Base-by-base conservation (phyloP, 2,797 vertebrate species). In the Acipenser transmontanus region DNA sequence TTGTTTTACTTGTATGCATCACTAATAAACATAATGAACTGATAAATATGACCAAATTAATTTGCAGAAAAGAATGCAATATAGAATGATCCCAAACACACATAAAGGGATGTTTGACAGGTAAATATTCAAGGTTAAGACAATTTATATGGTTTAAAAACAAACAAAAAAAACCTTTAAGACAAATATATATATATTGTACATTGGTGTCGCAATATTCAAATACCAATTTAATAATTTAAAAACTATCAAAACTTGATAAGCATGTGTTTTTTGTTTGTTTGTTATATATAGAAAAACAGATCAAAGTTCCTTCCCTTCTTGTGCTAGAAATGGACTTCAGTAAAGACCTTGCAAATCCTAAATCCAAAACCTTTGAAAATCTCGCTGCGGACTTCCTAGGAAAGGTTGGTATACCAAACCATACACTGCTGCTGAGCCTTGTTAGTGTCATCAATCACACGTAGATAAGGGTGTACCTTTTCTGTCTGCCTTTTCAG, bases 221-320 rank as follows among this genome's bases (percentile, higher is more conserved):
- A 48, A 3, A 50, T 49, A 14, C 50, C 13, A 17, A 63, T 17
- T 49, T n/a, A 62, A 8, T 48, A 6, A 62, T 17, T 49, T 49
- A 9, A 14, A 7, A 63, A 49, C 7, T 49, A 50, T 9, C 11
- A 52, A 59, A 11, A 34, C 54, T 57, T 11, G 50, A 72, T 51
- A 72, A 9, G 65, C 50, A 5, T 71, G 57, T 4, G 34, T 34
- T 69, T 60, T 9, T 8, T 66, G 59, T 70, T 57, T n/a, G 7
- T 63, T 14, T 65, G 1, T 70, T 74, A 13, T 69, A 51, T 76
- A 7, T 68, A 92, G 90, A 76, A 63, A 78, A 87, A 69, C 82
- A 72, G 0, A 67, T 91, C 51, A 76, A 88, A 77, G 72, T 92
- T 71, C 82, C 90, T 70, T 74, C 91, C 70, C 88, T 90, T 78